phyloP scores from a whole-genome alignment of 64 coral and sea anemone species.

The Montipora cactus region DNA sequence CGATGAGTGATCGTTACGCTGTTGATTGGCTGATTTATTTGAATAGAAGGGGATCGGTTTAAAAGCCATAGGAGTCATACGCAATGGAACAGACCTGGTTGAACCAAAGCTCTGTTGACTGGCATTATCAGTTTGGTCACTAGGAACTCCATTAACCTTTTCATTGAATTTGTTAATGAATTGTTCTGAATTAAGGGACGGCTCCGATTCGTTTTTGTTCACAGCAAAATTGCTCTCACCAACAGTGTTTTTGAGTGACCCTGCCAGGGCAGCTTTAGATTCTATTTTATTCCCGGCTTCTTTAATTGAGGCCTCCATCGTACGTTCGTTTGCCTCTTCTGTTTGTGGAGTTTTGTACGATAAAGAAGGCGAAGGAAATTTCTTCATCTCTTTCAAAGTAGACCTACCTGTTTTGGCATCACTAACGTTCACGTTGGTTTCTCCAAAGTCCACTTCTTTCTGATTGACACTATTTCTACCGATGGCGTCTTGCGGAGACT shows the following conservation, averaged over 20 bases:
- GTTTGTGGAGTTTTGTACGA: background rate
- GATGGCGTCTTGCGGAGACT: background rate
- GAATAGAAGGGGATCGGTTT: conserved; percentile 25
- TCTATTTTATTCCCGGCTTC: background rate
- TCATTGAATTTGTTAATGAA: background rate
- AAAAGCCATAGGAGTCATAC: background rate
- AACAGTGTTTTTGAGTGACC: too few species aligned
- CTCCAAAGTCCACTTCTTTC: background rate
- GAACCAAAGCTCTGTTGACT: background rate
- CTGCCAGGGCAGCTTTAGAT: background rate
- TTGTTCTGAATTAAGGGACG: background rate
- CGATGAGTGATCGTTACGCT: background rate
- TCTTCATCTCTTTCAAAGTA: background rate
- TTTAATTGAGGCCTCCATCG: background rate
- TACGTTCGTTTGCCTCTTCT: background rate
- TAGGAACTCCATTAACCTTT: background rate
- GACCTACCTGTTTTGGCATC: background rate
- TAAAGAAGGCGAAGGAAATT: background rate
- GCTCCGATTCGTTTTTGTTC: background rate
- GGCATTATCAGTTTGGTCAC: background rate
- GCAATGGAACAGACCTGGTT: background rate
- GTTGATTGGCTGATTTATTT: conserved; percentile 9
- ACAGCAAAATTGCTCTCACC: background rate
- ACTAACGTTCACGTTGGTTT: background rate
- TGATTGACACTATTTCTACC: background rate